These are phyloP conservation scores for Trypoxylus dichotomus DNA, from an alignment of 1,140 invertebrate genomes.

Conservation along the genomic window DNA sequence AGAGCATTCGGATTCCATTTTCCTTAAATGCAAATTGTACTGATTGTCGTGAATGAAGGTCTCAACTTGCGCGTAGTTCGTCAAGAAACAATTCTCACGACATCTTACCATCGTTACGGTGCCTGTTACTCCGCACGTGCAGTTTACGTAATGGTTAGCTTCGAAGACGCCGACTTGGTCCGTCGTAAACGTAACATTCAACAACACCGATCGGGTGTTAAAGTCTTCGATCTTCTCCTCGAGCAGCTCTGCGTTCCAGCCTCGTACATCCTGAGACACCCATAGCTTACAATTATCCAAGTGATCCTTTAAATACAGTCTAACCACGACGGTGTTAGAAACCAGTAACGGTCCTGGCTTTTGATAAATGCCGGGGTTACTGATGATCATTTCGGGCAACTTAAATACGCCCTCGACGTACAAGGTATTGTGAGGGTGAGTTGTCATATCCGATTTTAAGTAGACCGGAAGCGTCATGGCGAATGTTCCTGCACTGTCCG, in stretches of 20 bases:
- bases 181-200: background rate
- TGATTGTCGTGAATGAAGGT: background rate
- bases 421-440: conserved; percentile 30
- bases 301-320: background rate
- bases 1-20: too few relatives aligned
- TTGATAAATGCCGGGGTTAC: background rate
- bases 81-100: conserved; percentile 28
- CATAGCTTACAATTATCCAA: background rate
- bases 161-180: background rate
- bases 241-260: background rate
- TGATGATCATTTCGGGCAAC: background rate
- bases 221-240: too few relatives aligned
- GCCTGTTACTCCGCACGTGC: background rate
- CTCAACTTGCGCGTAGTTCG: conserved; percentile 1
- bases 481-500: background rate
- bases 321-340: background rate
- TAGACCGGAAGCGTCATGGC: conserved; percentile 24
- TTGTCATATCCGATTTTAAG: conserved; percentile 28
- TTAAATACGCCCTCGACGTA: conserved; percentile 12
- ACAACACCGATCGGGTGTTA: background rate
- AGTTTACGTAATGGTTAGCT: too few relatives aligned
- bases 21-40: background rate
- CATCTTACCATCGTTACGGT: conserved; percentile 6
- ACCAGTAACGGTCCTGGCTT: background rate
- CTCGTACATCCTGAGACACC: too few relatives aligned